Conservation (phyloP, 2,888 invertebrate genomes). For the Diaperis boleti region DNA sequence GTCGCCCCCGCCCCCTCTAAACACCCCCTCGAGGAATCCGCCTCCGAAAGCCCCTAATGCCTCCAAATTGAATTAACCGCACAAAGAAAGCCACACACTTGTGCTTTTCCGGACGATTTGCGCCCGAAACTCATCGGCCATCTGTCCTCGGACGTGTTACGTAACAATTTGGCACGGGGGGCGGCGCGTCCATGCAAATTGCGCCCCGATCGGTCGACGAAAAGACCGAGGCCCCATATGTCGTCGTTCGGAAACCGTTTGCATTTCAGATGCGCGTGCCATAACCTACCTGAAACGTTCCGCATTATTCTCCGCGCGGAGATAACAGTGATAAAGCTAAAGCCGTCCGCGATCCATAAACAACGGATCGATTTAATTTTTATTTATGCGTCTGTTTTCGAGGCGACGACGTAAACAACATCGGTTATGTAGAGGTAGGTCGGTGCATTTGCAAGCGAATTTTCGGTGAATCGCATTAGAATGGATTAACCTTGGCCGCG, state of each 20-base stretch:
- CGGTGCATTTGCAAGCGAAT: neutral
- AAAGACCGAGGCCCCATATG: conserved; percentile 15
- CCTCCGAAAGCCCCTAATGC: conserved; percentile 9
- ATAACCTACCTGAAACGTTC: conserved; percentile 21
- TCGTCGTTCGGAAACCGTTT: conserved; percentile 7
- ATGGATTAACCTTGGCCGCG: conserved; percentile 12
- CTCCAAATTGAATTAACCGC: conserved; percentile 18
- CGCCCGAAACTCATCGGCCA: conserved; percentile 13
- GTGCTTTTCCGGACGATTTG: conserved; percentile 21
- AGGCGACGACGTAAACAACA: conserved; percentile 5
- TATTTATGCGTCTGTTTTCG: conserved; percentile 13
- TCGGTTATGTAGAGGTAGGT: conserved; percentile 17
- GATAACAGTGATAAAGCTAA: conserved; percentile 6
- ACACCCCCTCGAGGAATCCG: conserved; percentile 8
- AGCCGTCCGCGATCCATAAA: conserved; percentile 6
- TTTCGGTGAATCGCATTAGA: conserved; percentile 9
- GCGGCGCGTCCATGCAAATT: conserved; percentile 26
- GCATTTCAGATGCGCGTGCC: conserved; percentile 7
- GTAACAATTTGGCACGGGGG: conserved; percentile 22
- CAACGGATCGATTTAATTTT: conserved; percentile 8
- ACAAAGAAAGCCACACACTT: conserved; percentile 26
- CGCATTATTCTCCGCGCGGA: neutral
- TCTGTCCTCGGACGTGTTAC: conserved; percentile 16
- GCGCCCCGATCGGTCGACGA: conserved; percentile 17
- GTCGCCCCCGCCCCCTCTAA: neutral